Evolutionary conservation across 2,113 vertebrate genomes (phyloP).

Genomic region (Danionella cerebrum): DNA sequence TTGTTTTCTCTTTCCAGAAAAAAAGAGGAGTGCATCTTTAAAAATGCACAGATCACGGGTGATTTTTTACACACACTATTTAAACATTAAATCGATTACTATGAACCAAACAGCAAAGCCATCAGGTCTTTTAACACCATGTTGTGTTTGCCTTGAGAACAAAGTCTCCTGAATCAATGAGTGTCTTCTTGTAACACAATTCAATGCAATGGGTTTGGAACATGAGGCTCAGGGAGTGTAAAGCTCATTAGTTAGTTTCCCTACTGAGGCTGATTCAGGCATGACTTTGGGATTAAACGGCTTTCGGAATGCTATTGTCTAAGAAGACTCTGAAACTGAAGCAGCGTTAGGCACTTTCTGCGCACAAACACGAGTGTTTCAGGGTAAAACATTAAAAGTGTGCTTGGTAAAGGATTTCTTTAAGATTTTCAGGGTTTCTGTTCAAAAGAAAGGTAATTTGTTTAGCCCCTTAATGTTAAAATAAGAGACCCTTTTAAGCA

Average conservation of each 20-base stretch:
- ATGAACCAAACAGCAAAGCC: not conserved
- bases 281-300: constrained; percentile 36
- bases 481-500: too few relatives aligned
- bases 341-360: not conserved
- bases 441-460: too few relatives aligned
- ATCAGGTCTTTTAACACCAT: not conserved
- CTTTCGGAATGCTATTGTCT: constrained; percentile 37
- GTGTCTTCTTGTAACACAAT: not conserved
- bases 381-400: too few relatives aligned
- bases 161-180: constrained; percentile 1
- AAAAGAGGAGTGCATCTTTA: too few relatives aligned
- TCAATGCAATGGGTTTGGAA: constrained; percentile 16
- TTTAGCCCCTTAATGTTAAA: too few relatives aligned
- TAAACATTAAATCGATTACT: not conserved
- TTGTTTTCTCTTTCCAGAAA: too few relatives aligned
- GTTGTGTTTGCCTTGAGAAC: not conserved
- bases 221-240: constrained; percentile 32
- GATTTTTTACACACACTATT: too few relatives aligned
- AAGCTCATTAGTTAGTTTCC: constrained; percentile 42
- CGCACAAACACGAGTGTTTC: too few relatives aligned
- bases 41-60: too few relatives aligned
- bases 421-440: too few relatives aligned
- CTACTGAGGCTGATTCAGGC: constrained; percentile 37
- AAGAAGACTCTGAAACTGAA: not conserved
- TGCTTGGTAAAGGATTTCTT: too few relatives aligned